Percentiles rank a stretch among this genome's conserved stretches.
Evolutionary conservation across 2,888 invertebrate genomes (phyloP).

Genomic region (Brenthis ino): DNA sequence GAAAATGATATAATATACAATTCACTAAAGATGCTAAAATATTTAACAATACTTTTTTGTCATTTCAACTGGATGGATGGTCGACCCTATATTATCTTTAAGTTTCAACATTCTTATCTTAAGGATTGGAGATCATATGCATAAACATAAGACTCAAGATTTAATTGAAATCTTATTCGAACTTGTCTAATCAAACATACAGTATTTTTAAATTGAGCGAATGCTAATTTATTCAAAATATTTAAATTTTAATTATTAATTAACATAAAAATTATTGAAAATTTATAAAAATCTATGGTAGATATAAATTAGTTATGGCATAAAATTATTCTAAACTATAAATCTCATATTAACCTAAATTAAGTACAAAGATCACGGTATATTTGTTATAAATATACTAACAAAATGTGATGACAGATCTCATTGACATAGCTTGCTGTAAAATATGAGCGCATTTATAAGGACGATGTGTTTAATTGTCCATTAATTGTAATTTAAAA

Average conservation of each 20-base stretch:
- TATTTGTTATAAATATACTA: slow-evolving; percentile 44
- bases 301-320: slow-evolving; percentile 80
- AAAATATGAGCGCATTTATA: neutral
- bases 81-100: neutral
- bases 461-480: neutral
- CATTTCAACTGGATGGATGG: slow-evolving; percentile 7
- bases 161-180: slow-evolving; percentile 13
- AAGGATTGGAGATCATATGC: neutral
- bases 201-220: slow-evolving; percentile 70
- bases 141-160: neutral
- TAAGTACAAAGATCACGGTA: slow-evolving; percentile 72
- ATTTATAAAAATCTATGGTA: slow-evolving; percentile 65
- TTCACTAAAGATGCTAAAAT: slow-evolving; percentile 27
- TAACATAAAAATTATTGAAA: slow-evolving; percentile 56
- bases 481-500: neutral
- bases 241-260: slow-evolving; percentile 44
- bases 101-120: neutral
- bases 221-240: slow-evolving; percentile 63
- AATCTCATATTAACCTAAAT: slow-evolving; percentile 70
- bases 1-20: slow-evolving; percentile 19
- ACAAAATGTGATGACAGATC: slow-evolving; percentile 57
- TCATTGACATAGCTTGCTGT: slow-evolving; percentile 30
- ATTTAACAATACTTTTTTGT: slow-evolving; percentile 31
- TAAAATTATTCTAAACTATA: slow-evolving; percentile 69
- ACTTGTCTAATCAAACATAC: slow-evolving; percentile 42